Percentiles rank a stretch among this genome's conserved stretches.
Evolutionary conservation across 2,888 invertebrate genomes (phyloP).

Genomic region (Serripes groenlandicus): DNA sequence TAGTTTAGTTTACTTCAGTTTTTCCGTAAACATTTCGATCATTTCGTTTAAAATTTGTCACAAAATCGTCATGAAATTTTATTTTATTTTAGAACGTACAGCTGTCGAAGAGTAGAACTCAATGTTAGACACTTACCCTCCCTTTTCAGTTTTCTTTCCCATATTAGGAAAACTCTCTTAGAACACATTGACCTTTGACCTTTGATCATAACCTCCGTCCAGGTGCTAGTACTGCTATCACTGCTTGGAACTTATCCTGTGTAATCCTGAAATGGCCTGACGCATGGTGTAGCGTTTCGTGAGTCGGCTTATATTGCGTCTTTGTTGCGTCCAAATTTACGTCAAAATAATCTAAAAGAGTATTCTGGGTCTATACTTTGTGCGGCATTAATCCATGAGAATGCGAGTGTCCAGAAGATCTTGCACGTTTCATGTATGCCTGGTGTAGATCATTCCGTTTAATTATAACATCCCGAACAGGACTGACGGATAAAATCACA

Average conservation of each 20-base stretch:
- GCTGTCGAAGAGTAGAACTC: too few relatives aligned
- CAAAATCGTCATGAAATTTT: too few relatives aligned
- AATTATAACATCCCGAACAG: not conserved
- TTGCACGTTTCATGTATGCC: conserved; percentile 2
- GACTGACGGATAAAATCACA: too few relatives aligned
- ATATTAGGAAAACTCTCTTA: not conserved
- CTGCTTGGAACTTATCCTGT: conserved; percentile 26
- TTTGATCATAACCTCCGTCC: conserved; percentile 58
- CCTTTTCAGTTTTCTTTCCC: not conserved
- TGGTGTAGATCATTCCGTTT: not conserved
- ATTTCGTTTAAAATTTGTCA: too few relatives aligned
- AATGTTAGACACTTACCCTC: too few relatives aligned
- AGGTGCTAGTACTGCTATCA: conserved; percentile 48
- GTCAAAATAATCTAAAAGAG: not conserved
- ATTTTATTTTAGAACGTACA: too few relatives aligned
- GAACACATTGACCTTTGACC: conserved; percentile 46
- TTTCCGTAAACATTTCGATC: too few relatives aligned
- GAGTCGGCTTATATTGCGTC: not conserved
- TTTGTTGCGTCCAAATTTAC: conserved; percentile 14
- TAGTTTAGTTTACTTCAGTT: too few relatives aligned
- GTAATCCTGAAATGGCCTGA: conserved; percentile 27
- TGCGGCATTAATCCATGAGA: not conserved
- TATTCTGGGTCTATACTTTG: not conserved
- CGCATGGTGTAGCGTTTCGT: conserved; percentile 27
- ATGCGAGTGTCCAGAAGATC: not conserved